Percentiles rank a stretch among this genome's conserved stretches.
Conservation (phyloP, 2,113 vertebrate genomes). For the Colistium nudipinnis region DNA sequence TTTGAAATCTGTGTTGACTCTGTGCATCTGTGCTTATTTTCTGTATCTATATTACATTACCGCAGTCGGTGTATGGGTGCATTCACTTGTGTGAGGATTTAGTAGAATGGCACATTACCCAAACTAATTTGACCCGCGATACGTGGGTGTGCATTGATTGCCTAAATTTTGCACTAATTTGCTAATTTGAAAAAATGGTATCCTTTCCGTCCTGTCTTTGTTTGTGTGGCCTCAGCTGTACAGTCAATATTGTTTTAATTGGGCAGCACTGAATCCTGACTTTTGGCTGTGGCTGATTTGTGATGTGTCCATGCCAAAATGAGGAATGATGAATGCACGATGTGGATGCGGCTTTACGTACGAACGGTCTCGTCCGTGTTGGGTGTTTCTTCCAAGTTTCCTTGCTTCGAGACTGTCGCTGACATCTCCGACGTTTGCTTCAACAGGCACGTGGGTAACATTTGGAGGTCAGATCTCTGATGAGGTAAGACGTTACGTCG, state of each 20-base stretch:
- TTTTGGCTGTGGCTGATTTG: slow-evolving; percentile 41
- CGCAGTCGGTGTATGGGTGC: neutral
- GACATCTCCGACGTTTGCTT: slow-evolving; percentile 51
- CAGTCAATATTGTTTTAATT: too few relatives aligned
- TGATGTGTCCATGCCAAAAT: slow-evolving; percentile 43
- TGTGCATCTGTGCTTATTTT: neutral
- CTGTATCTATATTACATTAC: neutral
- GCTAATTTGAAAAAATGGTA: too few relatives aligned
- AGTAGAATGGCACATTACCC: neutral
- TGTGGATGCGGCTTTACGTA: neutral
- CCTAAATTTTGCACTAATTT: neutral
- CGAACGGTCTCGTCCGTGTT: slow-evolving; percentile 4
- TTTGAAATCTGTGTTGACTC: slow-evolving; percentile 9
- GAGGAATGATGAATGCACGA: slow-evolving; percentile 26
- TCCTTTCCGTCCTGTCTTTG: too few relatives aligned
- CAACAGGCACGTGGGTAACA: slow-evolving; percentile 96
- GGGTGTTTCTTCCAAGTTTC: slow-evolving; percentile 22
- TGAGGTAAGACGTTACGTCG: slow-evolving; percentile 85
- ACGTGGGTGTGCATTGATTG: neutral
- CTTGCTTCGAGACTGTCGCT: too few relatives aligned
- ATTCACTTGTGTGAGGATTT: neutral
- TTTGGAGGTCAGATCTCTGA: slow-evolving; percentile 98
- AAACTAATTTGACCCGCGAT: neutral
- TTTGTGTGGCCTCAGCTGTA: too few relatives aligned
- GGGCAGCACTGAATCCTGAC: slow-evolving; percentile 35